Evolutionary conservation across 2,797 vertebrate species (phyloP).

Genomic region (Heteromormyrus szaboi): DNA sequence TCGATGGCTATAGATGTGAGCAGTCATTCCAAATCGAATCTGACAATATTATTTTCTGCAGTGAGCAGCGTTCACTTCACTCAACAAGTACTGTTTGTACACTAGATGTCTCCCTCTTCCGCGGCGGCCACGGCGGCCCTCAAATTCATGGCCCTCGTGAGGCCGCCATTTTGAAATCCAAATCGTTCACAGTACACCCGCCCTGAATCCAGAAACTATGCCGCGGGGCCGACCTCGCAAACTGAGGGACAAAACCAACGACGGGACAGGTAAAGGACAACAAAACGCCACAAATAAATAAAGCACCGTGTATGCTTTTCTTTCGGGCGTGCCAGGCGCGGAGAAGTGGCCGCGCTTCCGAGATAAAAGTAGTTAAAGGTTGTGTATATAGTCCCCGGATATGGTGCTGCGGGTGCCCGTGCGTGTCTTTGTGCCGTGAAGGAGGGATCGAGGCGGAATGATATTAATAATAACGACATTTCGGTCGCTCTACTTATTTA

Average conservation of each 20-base stretch:
- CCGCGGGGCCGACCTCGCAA: conserved; percentile 95
- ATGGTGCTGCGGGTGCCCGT: conserved; percentile 70
- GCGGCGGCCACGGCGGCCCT: conserved; percentile 15
- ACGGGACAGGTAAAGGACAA: conserved; percentile 73
- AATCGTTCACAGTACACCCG: conserved; percentile 70
- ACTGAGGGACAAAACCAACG: conserved; percentile 73
- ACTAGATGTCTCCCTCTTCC: conserved; percentile 65
- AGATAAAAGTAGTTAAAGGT: conserved; percentile 61
- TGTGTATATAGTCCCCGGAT: conserved; percentile 83
- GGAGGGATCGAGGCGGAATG: conserved; percentile 79
- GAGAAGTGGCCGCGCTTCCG: conserved; percentile 34
- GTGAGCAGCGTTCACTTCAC: background rate
- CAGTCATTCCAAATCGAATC: background rate
- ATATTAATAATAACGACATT: conserved; percentile 77
- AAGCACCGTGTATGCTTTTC: conserved; percentile 44
- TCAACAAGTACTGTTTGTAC: conserved; percentile 26
- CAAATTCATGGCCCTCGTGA: conserved; percentile 36
- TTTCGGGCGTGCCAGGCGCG: conserved; percentile 35
- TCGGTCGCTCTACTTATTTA: conserved; percentile 68
- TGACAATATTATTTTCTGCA: background rate
- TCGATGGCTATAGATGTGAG: background rate
- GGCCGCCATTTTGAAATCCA: conserved; percentile 72
- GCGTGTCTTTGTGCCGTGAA: conserved; percentile 66
- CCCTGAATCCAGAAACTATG: conserved; percentile 76
- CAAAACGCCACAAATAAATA: conserved; percentile 63